Percentiles rank a stretch among this genome's conserved stretches.
phyloP scores from a whole-genome alignment of 2,888 invertebrate genomes.

The Cenopis cana region DNA sequence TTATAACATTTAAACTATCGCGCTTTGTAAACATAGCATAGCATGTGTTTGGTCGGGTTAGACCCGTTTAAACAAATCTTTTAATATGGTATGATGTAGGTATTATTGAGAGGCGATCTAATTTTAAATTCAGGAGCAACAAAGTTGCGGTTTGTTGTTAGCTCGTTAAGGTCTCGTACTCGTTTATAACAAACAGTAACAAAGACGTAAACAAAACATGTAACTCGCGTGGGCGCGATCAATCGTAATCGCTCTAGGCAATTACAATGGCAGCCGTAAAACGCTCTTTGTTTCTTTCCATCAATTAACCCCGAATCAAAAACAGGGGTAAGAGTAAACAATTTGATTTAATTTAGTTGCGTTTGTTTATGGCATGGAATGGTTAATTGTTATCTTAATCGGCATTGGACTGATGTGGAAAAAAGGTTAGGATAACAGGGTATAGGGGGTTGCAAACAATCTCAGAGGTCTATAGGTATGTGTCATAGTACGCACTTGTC shows the following conservation, averaged over 20 bases:
- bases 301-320: slow-evolving; percentile 44
- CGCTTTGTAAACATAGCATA: too few relatives aligned
- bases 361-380: slow-evolving; percentile 15
- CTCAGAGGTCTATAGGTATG: too few relatives aligned
- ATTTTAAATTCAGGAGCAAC: neutral
- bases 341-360: slow-evolving; percentile 39
- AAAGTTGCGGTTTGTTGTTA: slow-evolving; percentile 14
- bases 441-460: too few relatives aligned
- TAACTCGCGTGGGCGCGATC: slow-evolving; percentile 35
- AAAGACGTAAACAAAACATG: slow-evolving; percentile 40
- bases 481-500: too few relatives aligned
- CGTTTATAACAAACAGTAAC: slow-evolving; percentile 11
- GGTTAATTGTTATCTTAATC: slow-evolving; percentile 13
- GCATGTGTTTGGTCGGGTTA: too few relatives aligned
- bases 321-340: slow-evolving; percentile 32
- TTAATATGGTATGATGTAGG: neutral
- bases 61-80: too few relatives aligned
- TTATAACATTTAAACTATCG: too few relatives aligned
- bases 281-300: slow-evolving; percentile 44
- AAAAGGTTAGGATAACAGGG: neutral
- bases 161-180: slow-evolving; percentile 11
- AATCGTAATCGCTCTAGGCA: slow-evolving; percentile 43
- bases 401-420: slow-evolving; percentile 4
- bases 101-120: neutral
- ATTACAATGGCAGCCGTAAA: slow-evolving; percentile 44